These are phyloP conservation scores for Pelusios castaneus DNA, from an alignment of 2,113 vertebrate species.

Conservation along the genomic window DNA sequence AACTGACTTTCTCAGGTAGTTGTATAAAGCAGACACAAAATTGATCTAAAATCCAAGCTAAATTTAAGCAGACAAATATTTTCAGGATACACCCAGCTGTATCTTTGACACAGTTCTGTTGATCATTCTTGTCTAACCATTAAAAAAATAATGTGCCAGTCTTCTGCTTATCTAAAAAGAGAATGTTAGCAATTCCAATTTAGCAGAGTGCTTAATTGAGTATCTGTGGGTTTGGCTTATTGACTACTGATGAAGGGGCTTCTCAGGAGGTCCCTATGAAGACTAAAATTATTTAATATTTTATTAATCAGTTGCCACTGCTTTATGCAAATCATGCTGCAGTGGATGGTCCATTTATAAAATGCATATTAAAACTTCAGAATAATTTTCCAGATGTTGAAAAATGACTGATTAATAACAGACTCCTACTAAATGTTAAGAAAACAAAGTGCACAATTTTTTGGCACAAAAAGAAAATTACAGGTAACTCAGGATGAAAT, in stretches of 20 bases:
- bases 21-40: background rate
- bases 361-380: constrained; percentile 54
- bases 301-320: constrained; percentile 75
- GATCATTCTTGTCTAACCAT: background rate
- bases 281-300: constrained; percentile 74
- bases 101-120: background rate
- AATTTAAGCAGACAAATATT: background rate
- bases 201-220: constrained; percentile 67
- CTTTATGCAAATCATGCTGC: constrained; percentile 51
- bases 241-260: constrained; percentile 57
- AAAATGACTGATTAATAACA: constrained; percentile 75
- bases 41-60: background rate
- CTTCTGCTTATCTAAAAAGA: background rate
- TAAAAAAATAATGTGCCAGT: background rate
- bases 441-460: constrained; percentile 66
- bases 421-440: constrained; percentile 70
- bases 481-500: constrained; percentile 71
- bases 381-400: constrained; percentile 61
- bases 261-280: constrained; percentile 60
- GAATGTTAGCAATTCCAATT: constrained; percentile 31
- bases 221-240: constrained; percentile 53
- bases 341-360: constrained; percentile 49
- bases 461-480: constrained; percentile 75
- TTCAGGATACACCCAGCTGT: accelerated
- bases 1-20: background rate